Evolutionary conservation across 2,797 vertebrate genomes (phyloP), one percentile per base, ranked within the genome.

Genomic region (Pempheris klunzingeri): DNA sequence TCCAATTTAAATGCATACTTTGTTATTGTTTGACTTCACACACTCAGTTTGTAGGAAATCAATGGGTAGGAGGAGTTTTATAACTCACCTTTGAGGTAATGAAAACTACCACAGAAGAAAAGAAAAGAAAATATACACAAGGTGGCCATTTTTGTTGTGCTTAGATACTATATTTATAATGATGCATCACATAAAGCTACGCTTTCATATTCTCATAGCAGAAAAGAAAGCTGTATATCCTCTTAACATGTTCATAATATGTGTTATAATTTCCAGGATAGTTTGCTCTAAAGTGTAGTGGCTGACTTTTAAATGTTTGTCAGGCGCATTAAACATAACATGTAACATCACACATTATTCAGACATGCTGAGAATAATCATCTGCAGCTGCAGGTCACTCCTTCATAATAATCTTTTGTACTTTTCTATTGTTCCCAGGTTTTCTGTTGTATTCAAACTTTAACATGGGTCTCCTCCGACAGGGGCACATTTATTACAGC

Each of bases 401-500:
- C 28, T 54, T 65, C 17, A 18, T 64, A 32, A 15, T 63, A 63
- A 78, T 67, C 46, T 39, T 0, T 43, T 44, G 49, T 64, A 9
- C 72, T 74, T 87, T 78, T 79, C 76, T 69, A 24, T 79, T 81
- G 73, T 79, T 78, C 52, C 26, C 3, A 6, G 36, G 32, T 68
- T 90, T 84, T 76, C 68, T 78, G 58, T 66, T 47, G 22, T 66
- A 67, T 87, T 87, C 46, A 80, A 60, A 81, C 64, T 76, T 70
- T 28, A 78, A 80, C 83, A 55, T 52, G 55, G 32, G 46, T 75
- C 82, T 78, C 58, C 32, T 78, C 44, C 22, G 46, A 71, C 71
- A 53, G 76, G 49, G 36, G 60, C 43, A 81, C 43, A 61, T 94
- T 94, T 94, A 92, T 89, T 77, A 57, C 86, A 46, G 43, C 87